Evolutionary conservation across 1,140 invertebrate species (phyloP).

Genomic region (Tenebrio molitor): DNA sequence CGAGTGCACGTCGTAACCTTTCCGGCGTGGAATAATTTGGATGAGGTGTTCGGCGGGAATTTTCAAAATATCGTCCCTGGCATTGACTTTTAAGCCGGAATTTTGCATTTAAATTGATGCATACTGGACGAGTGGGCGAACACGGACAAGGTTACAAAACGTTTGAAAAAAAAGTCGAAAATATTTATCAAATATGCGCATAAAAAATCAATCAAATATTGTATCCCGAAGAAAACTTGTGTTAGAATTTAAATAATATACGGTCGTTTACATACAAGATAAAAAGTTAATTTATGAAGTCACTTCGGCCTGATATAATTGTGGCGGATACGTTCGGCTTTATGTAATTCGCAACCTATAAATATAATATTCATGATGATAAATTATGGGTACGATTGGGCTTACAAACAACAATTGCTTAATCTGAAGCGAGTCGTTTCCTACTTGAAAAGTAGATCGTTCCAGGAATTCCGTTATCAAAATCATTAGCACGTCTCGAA

Average conservation of each 20-base stretch:
- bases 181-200: constrained; percentile 36
- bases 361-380: not conserved
- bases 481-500: constrained; percentile 16
- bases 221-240: constrained; percentile 35
- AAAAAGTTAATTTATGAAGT: constrained; percentile 32
- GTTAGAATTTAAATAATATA: constrained; percentile 30
- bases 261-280: constrained; percentile 20
- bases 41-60: constrained; percentile 19
- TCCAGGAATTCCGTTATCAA: constrained; percentile 8
- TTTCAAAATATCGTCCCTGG: constrained; percentile 13
- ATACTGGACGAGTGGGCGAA: constrained; percentile 36
- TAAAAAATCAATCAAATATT: constrained; percentile 41
- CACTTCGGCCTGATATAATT: constrained; percentile 20
- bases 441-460: constrained; percentile 2
- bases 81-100: constrained; percentile 26
- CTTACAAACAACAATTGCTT: constrained; percentile 23
- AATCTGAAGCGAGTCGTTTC: not conserved
- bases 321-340: constrained; percentile 3
- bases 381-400: constrained; percentile 6
- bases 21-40: no score
- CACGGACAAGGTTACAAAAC: constrained; percentile 38
- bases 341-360: constrained; percentile 19
- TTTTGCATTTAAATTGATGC: constrained; percentile 39
- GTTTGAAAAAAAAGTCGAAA: constrained; percentile 27
- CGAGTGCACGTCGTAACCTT: no score